These are phyloP conservation scores for Odontomyia ornata DNA, from an alignment of 2,888 invertebrate species.

Conservation along the genomic window DNA sequence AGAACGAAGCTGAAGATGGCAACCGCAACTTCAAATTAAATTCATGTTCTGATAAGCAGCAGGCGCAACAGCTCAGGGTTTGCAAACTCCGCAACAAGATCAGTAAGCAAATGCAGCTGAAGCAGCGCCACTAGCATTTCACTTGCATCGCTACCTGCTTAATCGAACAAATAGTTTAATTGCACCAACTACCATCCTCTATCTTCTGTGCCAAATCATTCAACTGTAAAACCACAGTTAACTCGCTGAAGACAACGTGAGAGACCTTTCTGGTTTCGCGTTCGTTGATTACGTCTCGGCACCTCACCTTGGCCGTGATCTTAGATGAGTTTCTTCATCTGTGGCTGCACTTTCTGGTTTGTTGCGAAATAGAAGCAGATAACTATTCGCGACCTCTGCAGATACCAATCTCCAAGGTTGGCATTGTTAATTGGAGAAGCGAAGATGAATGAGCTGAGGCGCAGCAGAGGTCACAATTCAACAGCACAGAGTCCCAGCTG, in stretches of 20 bases:
- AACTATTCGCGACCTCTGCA: not conserved
- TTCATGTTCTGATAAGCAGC: slow-evolving; percentile 35
- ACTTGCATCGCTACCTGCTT: slow-evolving; percentile 19
- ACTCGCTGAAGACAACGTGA: slow-evolving; percentile 23
- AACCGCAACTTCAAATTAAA: slow-evolving; percentile 40
- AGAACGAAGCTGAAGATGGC: slow-evolving; percentile 32
- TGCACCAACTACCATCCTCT: slow-evolving; percentile 15
- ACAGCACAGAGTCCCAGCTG: too few relatives aligned
- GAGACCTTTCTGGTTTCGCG: slow-evolving; percentile 35
- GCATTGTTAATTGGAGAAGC: not conserved
- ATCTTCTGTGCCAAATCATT: slow-evolving; percentile 36
- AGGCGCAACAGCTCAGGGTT: not conserved
- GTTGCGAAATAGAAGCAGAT: not conserved
- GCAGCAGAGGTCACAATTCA: too few relatives aligned
- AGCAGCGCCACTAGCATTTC: not conserved
- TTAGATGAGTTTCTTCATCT: not conserved
- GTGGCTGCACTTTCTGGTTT: not conserved
- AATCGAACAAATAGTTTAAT: slow-evolving; percentile 44
- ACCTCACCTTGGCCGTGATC: slow-evolving; percentile 38
- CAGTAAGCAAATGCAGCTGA: not conserved
- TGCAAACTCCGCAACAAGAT: not conserved
- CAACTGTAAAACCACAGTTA: slow-evolving; percentile 43
- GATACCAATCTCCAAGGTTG: not conserved
- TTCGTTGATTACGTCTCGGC: slow-evolving; percentile 21
- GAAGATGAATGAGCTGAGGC: too few relatives aligned